Base-by-base conservation (phyloP, 1,140 invertebrate genomes). In the Brachionus angularis region DNA sequence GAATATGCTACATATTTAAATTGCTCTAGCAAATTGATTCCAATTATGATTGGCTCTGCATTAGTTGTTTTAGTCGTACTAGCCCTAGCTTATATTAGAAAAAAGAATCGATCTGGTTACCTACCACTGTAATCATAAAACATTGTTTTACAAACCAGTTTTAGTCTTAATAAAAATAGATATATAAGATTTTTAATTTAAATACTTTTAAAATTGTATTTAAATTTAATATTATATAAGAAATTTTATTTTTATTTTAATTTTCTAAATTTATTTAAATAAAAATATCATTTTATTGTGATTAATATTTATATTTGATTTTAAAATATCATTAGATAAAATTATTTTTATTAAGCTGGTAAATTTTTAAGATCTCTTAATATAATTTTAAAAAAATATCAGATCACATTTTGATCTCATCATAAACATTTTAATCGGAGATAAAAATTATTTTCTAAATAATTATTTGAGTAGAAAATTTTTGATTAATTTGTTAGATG, bases 41-140 rank as follows among this genome's bases (percentile, higher is more conserved):
- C 93, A n/a, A 95, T 97, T 76, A 91, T 91, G 52, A 93, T 97
- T 53, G 94, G 94, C 2, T 90, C 89, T 79, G 89, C 90, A 47
- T 82, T 97, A 47, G 90, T 89, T 72, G 89, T 85, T 44, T 84
- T 97, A 47, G 91, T 98, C 53, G 79, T 95, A n/a, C 86, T 95
- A 64, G 91, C 97, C 25, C 85, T 97, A 47, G 91, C 90, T 18
- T 98, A 98, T 81, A 84, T 96, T 39, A 87, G 94, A 74, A 86
- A 88, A 39, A 31, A 31, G 36, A 29, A 50, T 5, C 46, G 67
- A 7, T 29, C 46, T 10, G 67, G 67, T 18, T 70, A 70, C 29
- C 67, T 52, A 44, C 27, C 21, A 18, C 46, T 70, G 27, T 70
- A 70, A 70, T 36, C 10, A 23, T 0, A 29, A 23, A 23, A 33